A percentile compares a stretch with the other conserved stretches of the same genome.
Conservation (phyloP, 2,113 vertebrate genomes). For the Sander lucioperca region DNA sequence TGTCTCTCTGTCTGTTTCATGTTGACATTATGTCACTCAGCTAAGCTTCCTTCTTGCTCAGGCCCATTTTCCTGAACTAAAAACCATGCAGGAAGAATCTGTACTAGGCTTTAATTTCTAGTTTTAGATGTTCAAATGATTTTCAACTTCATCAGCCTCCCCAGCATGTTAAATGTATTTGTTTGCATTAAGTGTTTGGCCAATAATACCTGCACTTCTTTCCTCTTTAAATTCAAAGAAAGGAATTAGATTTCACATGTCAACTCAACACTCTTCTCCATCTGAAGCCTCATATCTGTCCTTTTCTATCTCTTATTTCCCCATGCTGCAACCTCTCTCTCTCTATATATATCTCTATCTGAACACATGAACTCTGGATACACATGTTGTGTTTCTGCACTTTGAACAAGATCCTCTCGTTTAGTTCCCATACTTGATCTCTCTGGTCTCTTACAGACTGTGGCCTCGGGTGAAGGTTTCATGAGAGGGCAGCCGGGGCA, state of each 20-base stretch:
- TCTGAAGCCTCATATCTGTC: constrained; percentile 12
- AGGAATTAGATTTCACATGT: constrained; percentile 16
- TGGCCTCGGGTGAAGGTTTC: constrained; percentile 52
- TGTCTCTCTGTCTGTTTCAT: no score
- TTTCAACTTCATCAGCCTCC: neutral
- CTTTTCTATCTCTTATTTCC: constrained; percentile 14
- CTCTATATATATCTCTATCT: constrained; percentile 19
- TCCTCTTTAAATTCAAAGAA: neutral
- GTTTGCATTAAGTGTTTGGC: neutral
- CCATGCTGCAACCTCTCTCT: constrained; percentile 4
- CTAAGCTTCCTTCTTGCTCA: neutral
- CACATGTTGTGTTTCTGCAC: constrained; percentile 30
- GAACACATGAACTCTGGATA: constrained; percentile 18
- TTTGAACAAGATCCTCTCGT: constrained; percentile 30
- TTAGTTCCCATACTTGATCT: constrained; percentile 32
- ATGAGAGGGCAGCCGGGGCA: constrained; percentile 38
- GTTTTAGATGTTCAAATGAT: no score
- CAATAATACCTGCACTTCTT: neutral
- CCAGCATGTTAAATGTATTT: neutral
- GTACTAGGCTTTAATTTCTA: no score
- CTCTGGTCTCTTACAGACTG: constrained; percentile 16
- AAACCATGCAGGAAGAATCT: no score
- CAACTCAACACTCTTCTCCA: neutral
- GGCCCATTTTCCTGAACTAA: neutral
- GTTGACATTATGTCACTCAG: no score